Conservation (phyloP, 2,113 vertebrate species). For the Atlantisia rogersi region DNA sequence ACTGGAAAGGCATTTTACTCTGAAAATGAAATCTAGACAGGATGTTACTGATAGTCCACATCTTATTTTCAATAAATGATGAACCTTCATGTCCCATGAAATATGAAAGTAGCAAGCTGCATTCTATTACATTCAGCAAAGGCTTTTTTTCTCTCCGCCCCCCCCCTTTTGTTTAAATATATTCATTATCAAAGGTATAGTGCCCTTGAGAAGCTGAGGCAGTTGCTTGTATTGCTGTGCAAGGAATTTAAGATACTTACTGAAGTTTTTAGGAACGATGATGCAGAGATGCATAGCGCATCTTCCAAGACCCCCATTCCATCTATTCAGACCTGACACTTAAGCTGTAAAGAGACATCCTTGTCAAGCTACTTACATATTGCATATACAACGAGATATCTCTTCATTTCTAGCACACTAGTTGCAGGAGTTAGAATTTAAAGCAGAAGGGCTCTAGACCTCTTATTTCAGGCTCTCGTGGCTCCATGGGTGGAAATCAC, state of each 20-base stretch:
- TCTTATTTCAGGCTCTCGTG: not conserved
- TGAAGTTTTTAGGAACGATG: conserved; percentile 46
- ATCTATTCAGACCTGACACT: conserved; percentile 61
- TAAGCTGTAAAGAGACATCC: conserved; percentile 37
- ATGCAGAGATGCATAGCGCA: not conserved
- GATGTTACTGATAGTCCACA: conserved; percentile 23
- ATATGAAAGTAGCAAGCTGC: conserved; percentile 55
- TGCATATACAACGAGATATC: conserved; percentile 49
- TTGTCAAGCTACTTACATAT: conserved; percentile 48
- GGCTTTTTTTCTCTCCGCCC: not conserved
- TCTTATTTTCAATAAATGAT: conserved; percentile 70
- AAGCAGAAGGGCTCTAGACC: conserved; percentile 30
- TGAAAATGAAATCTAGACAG: conserved; percentile 43
- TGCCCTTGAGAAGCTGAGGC: conserved; percentile 67
- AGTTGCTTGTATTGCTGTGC: conserved; percentile 49
- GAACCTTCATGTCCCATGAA: conserved; percentile 52
- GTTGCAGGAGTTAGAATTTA: conserved; percentile 19
- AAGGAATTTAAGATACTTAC: conserved; percentile 59
- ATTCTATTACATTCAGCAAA: conserved; percentile 44
- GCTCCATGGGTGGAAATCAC: not conserved
- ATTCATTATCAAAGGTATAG: conserved; percentile 68
- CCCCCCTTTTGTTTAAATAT: conserved; percentile 44
- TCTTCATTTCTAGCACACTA: conserved; percentile 17
- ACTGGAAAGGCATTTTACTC: conserved; percentile 39
- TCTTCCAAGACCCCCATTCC: conserved; percentile 57